Base-by-base conservation (phyloP, 2,888 invertebrate species). In the Hypsopygia costalis region DNA sequence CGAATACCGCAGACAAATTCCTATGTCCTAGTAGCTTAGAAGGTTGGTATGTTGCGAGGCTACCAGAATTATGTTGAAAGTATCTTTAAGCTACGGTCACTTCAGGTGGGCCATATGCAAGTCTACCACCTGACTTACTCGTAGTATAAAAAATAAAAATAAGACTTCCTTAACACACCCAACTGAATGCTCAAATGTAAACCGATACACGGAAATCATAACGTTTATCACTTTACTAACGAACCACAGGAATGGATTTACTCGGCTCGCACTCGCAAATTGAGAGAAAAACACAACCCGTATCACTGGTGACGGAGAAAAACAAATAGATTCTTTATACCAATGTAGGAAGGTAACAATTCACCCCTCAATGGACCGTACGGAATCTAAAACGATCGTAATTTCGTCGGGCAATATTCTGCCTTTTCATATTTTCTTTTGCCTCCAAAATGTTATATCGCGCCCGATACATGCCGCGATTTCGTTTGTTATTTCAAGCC, bases 351-450 rank as follows among this genome's bases (percentile, higher is more conserved):
- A 83, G 82, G 81, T 81, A 81, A 86, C 82, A 86, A 83, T 85
- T 83, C 77, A 79, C 75, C 80, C 71, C 78, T 77, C 81, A 80
- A 85, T 83, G 76, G 82, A 74, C 75, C 76, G 79, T 77, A 72
- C 62, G 72, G 81, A 83, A 81, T 85, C 85, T 75, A 83, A 86
- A 85, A 76, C 77, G 82, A 83, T 82, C 81, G 85, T 85, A 86
- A 87, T 87, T 83, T 83, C 72, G 83, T 77, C 80, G 77, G 79
- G 81, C 81, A 81, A 87, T 85, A 83, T 85, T 83, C 79, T 63
- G 78, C 75, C 78, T 82, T 86, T 82, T 81, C 85, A 87, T 86
- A 85, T 85, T 86, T 85, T 80, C 71, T 77, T 75, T 81, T 79
- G 71, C 80, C 71, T 74, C 62, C 71, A 71, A 73, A 83, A 81